Base-by-base conservation (phyloP, 2,888 invertebrate genomes). In the Acanthococcus lagerstroemiae region DNA sequence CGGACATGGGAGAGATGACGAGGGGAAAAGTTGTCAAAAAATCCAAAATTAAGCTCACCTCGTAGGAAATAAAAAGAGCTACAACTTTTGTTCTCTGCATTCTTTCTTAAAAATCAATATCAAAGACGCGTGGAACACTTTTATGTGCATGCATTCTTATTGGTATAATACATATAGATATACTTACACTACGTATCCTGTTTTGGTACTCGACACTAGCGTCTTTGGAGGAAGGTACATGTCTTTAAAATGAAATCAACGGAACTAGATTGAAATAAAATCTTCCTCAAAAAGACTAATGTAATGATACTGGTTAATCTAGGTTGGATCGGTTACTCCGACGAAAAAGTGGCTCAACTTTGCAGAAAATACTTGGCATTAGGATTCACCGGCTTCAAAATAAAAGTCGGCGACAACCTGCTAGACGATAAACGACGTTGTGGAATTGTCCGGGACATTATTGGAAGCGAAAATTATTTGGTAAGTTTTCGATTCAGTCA, bases 281-380 rank as follows among this genome's bases (percentile, higher is more conserved):
- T 37, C 15, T 37, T 9, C 9, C 15, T 37, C 15, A 12, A 9
- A 37, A 12, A 12, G 9, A 12, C n/a, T n/a, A n/a, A n/a, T n/a
- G n/a, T n/a, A n/a, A n/a, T n/a, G n/a, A n/a, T n/a, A n/a, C n/a
- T n/a, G 12, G 44, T 17, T 37, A 1, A n/a, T 55, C 15, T 17
- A 71, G 89, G 92, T 46, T 95, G 93, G 94, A 74, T 94, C 70
- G 92, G 92, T 0, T 94, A 93, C 76, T 83, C 83, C 26, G 86
- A 91, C 72, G 86, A 87, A 61, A 81, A 84, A 72, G 84, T 93
- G 3, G 78, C 80, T 67, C 76, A 80, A 68, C 78, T 90, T 0
- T 89, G 89, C 70, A 77, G 82, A 65, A 84, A 88, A 74, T 90
- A 86, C 74, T 74, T 91, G 68, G 79, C 80, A 6, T 78, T 84